Conservation (phyloP, 2,113 vertebrate species). For the Terrapene triunguis region DNA sequence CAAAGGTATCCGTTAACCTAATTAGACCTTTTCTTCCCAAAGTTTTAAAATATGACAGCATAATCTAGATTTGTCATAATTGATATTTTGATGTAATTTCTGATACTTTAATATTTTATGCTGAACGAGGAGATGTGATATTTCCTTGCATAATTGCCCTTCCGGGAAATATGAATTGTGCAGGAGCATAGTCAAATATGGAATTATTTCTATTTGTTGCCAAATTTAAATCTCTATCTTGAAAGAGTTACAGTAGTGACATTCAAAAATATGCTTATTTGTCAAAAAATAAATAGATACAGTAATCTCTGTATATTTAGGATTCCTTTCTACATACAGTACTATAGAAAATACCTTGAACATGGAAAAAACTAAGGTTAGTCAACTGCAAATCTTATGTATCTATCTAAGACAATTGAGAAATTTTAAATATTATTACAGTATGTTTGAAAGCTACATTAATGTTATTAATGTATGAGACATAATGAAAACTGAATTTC, state of each 20-base stretch:
- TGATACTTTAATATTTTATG: neutral
- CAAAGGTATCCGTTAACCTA: neutral
- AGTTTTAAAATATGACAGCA: neutral
- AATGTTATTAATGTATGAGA: neutral
- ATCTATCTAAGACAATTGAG: neutral
- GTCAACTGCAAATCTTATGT: neutral
- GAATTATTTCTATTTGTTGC: neutral
- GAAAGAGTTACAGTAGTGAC: neutral
- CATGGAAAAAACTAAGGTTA: neutral
- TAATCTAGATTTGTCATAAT: neutral
- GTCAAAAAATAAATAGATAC: neutral
- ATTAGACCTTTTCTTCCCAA: neutral
- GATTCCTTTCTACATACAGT: neutral
- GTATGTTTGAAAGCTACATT: neutral
- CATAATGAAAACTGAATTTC: conserved; percentile 17
- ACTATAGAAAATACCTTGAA: neutral
- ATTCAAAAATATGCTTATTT: neutral
- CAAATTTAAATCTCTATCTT: neutral
- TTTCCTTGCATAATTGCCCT: neutral
- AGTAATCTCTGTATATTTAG: neutral
- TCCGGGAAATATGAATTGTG: neutral
- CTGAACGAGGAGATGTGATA: neutral
- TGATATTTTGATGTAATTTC: neutral
- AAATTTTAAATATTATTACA: neutral
- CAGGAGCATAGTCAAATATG: neutral